phyloP scores from a whole-genome alignment of 2,797 vertebrate genomes.

The Pantherophis vulpinus region DNA sequence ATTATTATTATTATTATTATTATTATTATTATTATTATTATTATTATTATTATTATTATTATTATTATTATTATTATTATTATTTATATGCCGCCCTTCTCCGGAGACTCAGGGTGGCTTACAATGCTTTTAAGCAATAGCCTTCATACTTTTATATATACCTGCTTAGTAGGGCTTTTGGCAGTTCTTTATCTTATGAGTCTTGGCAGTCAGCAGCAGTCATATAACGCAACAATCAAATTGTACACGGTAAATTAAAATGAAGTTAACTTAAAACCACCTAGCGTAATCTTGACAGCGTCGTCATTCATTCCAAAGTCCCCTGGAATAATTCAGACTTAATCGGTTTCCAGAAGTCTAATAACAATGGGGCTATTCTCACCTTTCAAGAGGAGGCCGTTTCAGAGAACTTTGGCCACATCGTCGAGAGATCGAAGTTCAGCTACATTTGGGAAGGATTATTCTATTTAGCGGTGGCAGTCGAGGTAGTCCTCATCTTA shows the following conservation, averaged over 20 bases:
- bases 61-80: too few relatives aligned
- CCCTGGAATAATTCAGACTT: not conserved
- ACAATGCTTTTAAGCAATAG: too few relatives aligned
- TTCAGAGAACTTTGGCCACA: not conserved
- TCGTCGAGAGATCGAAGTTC: not conserved
- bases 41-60: too few relatives aligned
- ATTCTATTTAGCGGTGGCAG: not conserved
- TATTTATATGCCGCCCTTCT: too few relatives aligned
- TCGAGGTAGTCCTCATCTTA: not conserved
- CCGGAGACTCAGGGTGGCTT: too few relatives aligned
- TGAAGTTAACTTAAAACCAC: not conserved
- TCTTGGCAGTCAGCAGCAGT: not conserved
- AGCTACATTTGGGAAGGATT: not conserved
- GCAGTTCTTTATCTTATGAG: not conserved
- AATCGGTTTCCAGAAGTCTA: not conserved
- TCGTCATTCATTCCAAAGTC: not conserved
- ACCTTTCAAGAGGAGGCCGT: not conserved
- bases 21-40: too few relatives aligned
- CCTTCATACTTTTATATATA: too few relatives aligned
- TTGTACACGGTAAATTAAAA: not conserved
- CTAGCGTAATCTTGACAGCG: not conserved
- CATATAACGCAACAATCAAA: not conserved
- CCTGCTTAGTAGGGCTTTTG: too few relatives aligned
- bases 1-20: too few relatives aligned
- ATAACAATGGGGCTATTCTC: not conserved